Base-by-base conservation (phyloP, 30 jellyfish, hydroid and myxozoan genomes). In the Aurelia aurita region DNA sequence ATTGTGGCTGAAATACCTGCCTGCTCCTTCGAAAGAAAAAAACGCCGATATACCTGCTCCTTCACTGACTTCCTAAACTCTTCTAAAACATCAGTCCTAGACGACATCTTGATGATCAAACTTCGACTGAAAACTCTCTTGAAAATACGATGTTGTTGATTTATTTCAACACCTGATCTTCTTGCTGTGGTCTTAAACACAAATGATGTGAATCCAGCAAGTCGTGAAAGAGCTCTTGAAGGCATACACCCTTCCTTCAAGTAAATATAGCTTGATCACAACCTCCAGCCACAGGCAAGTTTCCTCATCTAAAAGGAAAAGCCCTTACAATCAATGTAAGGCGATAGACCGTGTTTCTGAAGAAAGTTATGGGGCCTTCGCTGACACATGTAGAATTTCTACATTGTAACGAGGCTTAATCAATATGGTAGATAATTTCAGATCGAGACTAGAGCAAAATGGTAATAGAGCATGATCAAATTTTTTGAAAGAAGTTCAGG, bases 11-110 rank as follows among this genome's bases (percentile, higher is more conserved):
- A n/a, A n/a, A n/a, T n/a, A n/a, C n/a, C n/a, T n/a, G n/a, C n/a
- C n/a, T n/a, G n/a, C n/a, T n/a, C n/a, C n/a, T n/a, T n/a, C n/a
- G n/a, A n/a, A n/a, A n/a, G n/a, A 58, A 58, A 58, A 58, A 58
- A 27, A 58, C 19, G 8, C 22, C 14, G n/a, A n/a, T 16, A 32
- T 71, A 84, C 93, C 93, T 84, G 93, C 57, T 84, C 93, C 39
- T 84, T 84, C 19, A 84, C 93, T 1, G 87, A 58, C 74, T 84
- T 84, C 73, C 93, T 84, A 39, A 67, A 84, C 57, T 63, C 76
- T 15, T 49, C 86, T 60, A 84, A 58, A 71, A 84, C 82, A 60
- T 84, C 93, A 21, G 67, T 35, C 46, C 86, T 66, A 26, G 91
- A 75, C 85, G 71, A 39, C 51, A 67, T 47, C 44, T 67, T 26